phyloP scores from a whole-genome alignment of 2,888 invertebrate genomes.

The Graphium colonna region DNA sequence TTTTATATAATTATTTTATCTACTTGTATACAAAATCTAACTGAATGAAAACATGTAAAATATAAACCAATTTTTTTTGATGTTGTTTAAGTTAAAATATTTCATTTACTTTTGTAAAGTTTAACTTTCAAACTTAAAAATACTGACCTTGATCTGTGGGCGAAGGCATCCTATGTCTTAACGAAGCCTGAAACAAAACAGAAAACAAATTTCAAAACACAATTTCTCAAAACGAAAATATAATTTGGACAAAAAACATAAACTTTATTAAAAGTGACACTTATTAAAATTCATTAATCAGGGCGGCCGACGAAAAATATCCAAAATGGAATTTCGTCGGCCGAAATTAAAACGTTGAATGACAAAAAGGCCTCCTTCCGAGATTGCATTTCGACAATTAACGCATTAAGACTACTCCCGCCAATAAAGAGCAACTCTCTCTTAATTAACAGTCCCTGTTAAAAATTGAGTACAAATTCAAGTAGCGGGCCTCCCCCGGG shows the following conservation, averaged over 20 bases:
- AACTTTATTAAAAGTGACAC: slow-evolving; percentile 30
- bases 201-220: slow-evolving; percentile 22
- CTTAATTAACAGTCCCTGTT: slow-evolving; percentile 77
- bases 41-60: no score
- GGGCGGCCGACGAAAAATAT: slow-evolving; percentile 36
- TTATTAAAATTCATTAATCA: slow-evolving; percentile 56
- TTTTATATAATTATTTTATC: no score
- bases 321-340: slow-evolving; percentile 33
- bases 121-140: neutral
- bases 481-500: slow-evolving; percentile 66
- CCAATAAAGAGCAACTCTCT: slow-evolving; percentile 73
- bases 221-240: slow-evolving; percentile 22
- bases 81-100: no score
- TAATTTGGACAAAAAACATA: slow-evolving; percentile 16
- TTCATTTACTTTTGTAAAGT: no score
- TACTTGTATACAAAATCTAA: no score
- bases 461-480: slow-evolving; percentile 80
- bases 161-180: slow-evolving; percentile 67
- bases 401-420: slow-evolving; percentile 75
- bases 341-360: slow-evolving; percentile 70
- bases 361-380: slow-evolving; percentile 65
- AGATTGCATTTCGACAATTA: slow-evolving; percentile 80
- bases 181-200: slow-evolving; percentile 68
- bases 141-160: slow-evolving; percentile 68
- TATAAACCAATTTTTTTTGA: no score